A percentile compares a stretch with the other conserved stretches of the same genome.
Evolutionary conservation across 2,113 vertebrate genomes (phyloP).

Genomic region (Podocnemis expansa): DNA sequence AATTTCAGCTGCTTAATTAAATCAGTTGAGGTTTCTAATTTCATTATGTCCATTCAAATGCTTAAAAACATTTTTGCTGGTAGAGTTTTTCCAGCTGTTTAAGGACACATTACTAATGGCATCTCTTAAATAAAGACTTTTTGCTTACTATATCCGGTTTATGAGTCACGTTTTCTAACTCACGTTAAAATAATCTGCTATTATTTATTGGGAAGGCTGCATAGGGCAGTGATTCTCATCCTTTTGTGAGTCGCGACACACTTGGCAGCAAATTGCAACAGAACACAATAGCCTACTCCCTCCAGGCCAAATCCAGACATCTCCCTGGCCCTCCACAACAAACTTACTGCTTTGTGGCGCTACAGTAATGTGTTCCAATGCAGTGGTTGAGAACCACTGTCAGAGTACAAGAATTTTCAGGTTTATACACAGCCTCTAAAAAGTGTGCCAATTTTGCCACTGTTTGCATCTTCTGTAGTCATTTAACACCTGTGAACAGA

Average conservation of each 20-base stretch:
- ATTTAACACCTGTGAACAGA: background rate
- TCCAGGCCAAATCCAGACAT: too few species aligned
- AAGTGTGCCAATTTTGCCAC: background rate
- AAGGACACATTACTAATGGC: background rate
- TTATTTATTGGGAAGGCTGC: background rate
- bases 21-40: conserved; percentile 56
- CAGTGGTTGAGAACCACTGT: too few species aligned
- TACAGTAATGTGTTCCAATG: too few species aligned
- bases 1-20: conserved; percentile 48
- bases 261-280: too few species aligned
- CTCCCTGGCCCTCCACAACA: too few species aligned
- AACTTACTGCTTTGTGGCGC: too few species aligned
- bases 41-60: conserved; percentile 36
- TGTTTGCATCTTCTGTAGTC: background rate
- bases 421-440: background rate
- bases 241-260: too few species aligned
- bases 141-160: background rate
- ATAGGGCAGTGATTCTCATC: too few species aligned
- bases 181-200: background rate
- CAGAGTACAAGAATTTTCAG: too few species aligned
- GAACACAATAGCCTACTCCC: too few species aligned
- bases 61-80: background rate
- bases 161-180: background rate
- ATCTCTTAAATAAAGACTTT: background rate
- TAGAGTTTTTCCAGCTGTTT: background rate